These are phyloP conservation scores for Macropodus opercularis DNA, from an alignment of 2,797 vertebrate genomes.

Conservation along the genomic window DNA sequence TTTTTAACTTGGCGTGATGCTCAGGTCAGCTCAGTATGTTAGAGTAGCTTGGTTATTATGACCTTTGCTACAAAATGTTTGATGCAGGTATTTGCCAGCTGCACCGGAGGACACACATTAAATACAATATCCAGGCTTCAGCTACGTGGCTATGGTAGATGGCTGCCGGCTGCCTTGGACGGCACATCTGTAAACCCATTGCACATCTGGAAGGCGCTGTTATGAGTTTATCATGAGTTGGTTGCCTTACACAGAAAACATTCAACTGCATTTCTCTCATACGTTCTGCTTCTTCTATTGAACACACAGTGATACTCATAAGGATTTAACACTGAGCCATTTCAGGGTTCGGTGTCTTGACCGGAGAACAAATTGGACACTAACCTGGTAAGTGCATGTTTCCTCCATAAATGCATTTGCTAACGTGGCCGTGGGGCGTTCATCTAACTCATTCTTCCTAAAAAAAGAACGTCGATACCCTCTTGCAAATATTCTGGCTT, in stretches of 20 bases:
- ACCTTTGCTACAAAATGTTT: too few relatives aligned
- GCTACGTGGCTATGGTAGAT: not conserved
- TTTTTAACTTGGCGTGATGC: not conserved
- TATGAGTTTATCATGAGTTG: not conserved
- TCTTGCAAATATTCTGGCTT: conserved; percentile 10
- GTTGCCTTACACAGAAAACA: not conserved
- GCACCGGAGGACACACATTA: not conserved
- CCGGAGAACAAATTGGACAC: not conserved
- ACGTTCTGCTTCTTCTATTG: too few relatives aligned
- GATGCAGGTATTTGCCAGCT: not conserved
- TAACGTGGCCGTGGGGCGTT: not conserved
- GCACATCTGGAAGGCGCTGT: not conserved
- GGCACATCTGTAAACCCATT: not conserved
- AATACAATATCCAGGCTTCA: not conserved
- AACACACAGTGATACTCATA: not conserved
- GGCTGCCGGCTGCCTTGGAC: not conserved
- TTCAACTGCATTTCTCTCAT: not conserved
- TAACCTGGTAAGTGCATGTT: not conserved
- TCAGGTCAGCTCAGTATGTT: too few relatives aligned
- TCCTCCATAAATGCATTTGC: not conserved
- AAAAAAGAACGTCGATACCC: conserved; percentile 14
- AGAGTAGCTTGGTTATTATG: too few relatives aligned
- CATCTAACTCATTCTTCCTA: conserved; percentile 4
- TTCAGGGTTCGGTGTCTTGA: not conserved
- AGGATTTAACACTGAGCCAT: too few relatives aligned